These are phyloP conservation scores for Amiota minor DNA, from an alignment of 2,888 invertebrate species.

Conservation along the genomic window DNA sequence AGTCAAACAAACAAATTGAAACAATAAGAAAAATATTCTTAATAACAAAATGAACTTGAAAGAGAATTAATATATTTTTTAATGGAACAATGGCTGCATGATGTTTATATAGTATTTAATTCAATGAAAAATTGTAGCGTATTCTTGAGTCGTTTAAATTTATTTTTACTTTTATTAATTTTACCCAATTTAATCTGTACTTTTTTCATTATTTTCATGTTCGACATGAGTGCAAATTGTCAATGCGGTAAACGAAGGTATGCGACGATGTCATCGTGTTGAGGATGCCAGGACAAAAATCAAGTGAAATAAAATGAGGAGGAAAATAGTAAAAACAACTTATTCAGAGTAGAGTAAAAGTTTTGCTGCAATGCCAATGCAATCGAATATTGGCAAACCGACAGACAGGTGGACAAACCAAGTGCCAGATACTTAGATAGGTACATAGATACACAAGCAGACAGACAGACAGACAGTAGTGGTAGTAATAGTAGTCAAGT, in stretches of 20 bases:
- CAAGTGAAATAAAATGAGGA: conserved; percentile 4
- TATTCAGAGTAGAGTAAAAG: not conserved
- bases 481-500: conserved; percentile 28
- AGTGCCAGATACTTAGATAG: not conserved
- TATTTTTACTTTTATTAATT: too few relatives aligned
- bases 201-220: conserved; percentile 69
- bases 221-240: conserved; percentile 67
- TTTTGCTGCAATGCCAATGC: conserved; percentile 4
- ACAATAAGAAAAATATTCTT: not conserved
- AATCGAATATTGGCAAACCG: not conserved
- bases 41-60: not conserved
- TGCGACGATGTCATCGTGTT: conserved; percentile 11
- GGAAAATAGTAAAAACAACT: conserved; percentile 4
- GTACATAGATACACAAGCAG: conserved; percentile 27
- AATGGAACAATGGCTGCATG: too few relatives aligned
- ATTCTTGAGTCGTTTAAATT: conserved; percentile 57
- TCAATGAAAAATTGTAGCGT: conserved; percentile 34
- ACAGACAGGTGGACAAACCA: conserved; percentile 5
- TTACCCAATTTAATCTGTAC: too few relatives aligned
- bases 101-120: not conserved
- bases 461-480: conserved; percentile 15
- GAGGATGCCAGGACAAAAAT: too few relatives aligned
- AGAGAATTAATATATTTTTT: not conserved
- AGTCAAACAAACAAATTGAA: not conserved
- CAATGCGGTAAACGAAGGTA: conserved; percentile 36